phyloP scores from a whole-genome alignment of 2,888 invertebrate genomes.

The Harmothoe impar region DNA sequence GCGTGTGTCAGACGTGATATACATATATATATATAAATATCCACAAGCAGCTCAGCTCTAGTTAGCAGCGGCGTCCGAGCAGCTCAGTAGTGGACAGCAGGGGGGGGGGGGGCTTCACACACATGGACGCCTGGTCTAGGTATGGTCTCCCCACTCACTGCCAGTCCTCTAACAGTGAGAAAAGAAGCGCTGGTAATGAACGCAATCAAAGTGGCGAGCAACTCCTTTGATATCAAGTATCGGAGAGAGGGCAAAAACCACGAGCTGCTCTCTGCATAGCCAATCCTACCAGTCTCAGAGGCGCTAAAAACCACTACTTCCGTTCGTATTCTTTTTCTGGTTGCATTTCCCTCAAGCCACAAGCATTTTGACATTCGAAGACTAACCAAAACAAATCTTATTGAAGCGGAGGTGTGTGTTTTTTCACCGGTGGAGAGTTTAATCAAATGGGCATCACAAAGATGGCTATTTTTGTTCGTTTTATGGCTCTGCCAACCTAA shows the following conservation, averaged over 20 bases:
- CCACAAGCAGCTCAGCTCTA: too few species aligned
- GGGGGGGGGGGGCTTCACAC: too few species aligned
- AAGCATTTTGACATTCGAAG: constrained; percentile 13
- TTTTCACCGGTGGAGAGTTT: background rate
- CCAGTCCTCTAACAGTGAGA: background rate
- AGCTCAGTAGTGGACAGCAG: too few species aligned
- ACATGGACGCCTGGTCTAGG: too few species aligned
- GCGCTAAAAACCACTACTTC: background rate
- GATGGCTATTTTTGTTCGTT: constrained; percentile 18
- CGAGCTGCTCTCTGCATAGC: background rate
- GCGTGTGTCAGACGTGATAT: too few species aligned
- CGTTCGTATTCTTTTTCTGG: background rate
- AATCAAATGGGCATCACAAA: constrained; percentile 27
- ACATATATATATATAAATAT: too few species aligned
- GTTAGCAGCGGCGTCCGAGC: too few species aligned
- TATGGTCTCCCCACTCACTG: background rate
- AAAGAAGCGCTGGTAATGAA: constrained; percentile 29
- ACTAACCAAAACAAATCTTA: constrained; percentile 19
- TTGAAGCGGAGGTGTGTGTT: constrained; percentile 14
- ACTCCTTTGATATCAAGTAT: constrained; percentile 7
- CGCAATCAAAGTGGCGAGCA: background rate
- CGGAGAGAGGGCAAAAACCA: background rate
- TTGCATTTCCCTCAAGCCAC: background rate
- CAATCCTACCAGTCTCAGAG: background rate
- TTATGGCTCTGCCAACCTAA: constrained; percentile 4